Base-by-base conservation (phyloP, 2,113 vertebrate genomes). In the Myrmecobius fasciatus region DNA sequence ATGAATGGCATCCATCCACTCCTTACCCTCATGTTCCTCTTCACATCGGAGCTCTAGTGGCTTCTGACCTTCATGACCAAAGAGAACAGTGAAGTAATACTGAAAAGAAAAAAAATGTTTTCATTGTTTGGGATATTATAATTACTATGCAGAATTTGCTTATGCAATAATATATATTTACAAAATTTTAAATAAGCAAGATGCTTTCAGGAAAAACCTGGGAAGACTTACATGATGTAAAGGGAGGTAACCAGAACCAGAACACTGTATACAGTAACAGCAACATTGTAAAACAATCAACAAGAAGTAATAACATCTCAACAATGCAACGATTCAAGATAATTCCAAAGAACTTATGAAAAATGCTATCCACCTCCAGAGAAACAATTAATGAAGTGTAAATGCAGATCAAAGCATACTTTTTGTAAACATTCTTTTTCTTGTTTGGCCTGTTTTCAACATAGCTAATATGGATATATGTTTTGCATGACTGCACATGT, bases 1-100 rank as follows among this genome's bases (percentile, higher is more conserved):
- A 95, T 99, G 99, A 98, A 99, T 99, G 97, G 99, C 99, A 95
- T 99, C 99, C 98, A 99, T 99, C 99, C 99, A 99, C 97, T 99
- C 99, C 31, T 99, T 99, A 75, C 99, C 99, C 17, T 99, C 99
- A 60, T 83, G 97, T 98, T 99, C 99, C 97, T 99, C 99, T 20
- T 99, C 99, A 1, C 99, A 99, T 91, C 99, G 99, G 95, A 99
- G 99, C 95, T 99, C 99, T 98, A 99, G 98, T 10, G 99, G 99
- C 94, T 99, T 99, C 98, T 99, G 99, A 53, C 99, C 99, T 96
- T 99, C 99, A 5, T 99, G 99, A 89, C 99, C 99, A 94, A 99
- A 99, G 97, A 99, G 98, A 91, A 99, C 99, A 90, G 99, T 99
- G 96, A 99, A 99, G 97, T 99, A 99, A 97, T 99, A 99, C 99